Base-by-base conservation (phyloP, 1,140 invertebrate species). In the Aphelenchoides besseyi region DNA sequence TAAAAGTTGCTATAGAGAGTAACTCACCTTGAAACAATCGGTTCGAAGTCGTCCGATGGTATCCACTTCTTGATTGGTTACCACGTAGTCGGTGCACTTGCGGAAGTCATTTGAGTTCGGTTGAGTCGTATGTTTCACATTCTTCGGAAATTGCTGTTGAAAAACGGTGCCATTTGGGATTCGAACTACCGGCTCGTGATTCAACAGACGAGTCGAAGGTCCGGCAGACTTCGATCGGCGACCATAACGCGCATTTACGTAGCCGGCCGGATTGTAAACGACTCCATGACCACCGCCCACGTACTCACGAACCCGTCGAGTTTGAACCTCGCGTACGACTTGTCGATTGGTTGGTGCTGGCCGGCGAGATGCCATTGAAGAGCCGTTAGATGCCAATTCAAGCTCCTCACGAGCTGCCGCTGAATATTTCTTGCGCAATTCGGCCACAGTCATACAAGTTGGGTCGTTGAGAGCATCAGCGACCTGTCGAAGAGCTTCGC, bases 41-140 rank as follows among this genome's bases (percentile, higher is more conserved):
- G 94, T 97, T 86, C 94, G 92, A 1, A 98, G 85, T 84, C 95
- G 92, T 0, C 94, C 95, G 79, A 91, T 90, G 0, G 91, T 90
- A 84, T 96, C 93, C 48, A 91, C 90, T 75, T 93, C 91, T 86
- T 97, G 94, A 0, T 92, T 90, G 29, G 94, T 90, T 0, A 98
- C 86, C 73, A 92, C 91, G 84, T 98, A 98, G 84, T 94, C 94
- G 0, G 90, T 91, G 32, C 90, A 90, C 73, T 91, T 90, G 2
- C 89, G 87, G 29, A 94, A 88, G 82, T 94, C 91, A 69, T 89
- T 89, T 0, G 88, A 87, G 71, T 88, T 86, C 1, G 87, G 88
- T 1, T 97, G 85, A 81, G 91, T 92, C 0, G 90, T 90, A 0
- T 96, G 88, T 0, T 93, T 93, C 82, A 92, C 91, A 70, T 90